These are phyloP conservation scores for Brachymystax lenok DNA, from an alignment of 2,797 vertebrate genomes.

Conservation along the genomic window DNA sequence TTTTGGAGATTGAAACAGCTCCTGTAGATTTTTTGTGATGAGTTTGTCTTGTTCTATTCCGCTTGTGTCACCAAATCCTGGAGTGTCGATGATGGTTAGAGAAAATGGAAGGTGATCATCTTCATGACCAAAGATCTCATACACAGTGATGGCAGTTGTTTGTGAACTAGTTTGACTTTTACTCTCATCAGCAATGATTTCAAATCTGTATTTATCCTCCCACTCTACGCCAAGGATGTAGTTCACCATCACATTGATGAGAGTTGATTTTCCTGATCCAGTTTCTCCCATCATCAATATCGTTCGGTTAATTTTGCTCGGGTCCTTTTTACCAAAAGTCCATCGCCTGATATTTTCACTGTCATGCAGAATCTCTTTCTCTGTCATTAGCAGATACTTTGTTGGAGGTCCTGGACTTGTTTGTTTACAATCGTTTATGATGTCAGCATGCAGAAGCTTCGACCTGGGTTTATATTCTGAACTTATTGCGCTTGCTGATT, in stretches of 20 bases:
- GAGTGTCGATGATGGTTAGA: slow-evolving; percentile 56
- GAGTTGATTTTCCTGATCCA: slow-evolving; percentile 28
- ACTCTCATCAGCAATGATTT: slow-evolving; percentile 41
- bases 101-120: slow-evolving; percentile 43
- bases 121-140: slow-evolving; percentile 45
- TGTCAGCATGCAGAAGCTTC: no score
- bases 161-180: slow-evolving; percentile 37
- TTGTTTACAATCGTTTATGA: no score
- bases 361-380: no score
- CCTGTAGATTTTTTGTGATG: slow-evolving; percentile 42
- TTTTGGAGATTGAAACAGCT: slow-evolving; percentile 30
- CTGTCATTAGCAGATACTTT: no score
- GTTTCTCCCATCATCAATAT: slow-evolving; percentile 22
- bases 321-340: neutral
- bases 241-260: slow-evolving; percentile 30
- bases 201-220: slow-evolving; percentile 37
- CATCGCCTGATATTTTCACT: slow-evolving; percentile 11
- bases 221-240: slow-evolving; percentile 53
- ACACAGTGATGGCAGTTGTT: slow-evolving; percentile 50
- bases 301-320: neutral
- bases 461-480: no score
- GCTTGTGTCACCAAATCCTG: slow-evolving; percentile 60
- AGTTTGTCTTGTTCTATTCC: slow-evolving; percentile 43
- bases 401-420: no score
- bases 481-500: no score